Conservation (phyloP, 2,113 vertebrate species). For the Oriolus oriolus region DNA sequence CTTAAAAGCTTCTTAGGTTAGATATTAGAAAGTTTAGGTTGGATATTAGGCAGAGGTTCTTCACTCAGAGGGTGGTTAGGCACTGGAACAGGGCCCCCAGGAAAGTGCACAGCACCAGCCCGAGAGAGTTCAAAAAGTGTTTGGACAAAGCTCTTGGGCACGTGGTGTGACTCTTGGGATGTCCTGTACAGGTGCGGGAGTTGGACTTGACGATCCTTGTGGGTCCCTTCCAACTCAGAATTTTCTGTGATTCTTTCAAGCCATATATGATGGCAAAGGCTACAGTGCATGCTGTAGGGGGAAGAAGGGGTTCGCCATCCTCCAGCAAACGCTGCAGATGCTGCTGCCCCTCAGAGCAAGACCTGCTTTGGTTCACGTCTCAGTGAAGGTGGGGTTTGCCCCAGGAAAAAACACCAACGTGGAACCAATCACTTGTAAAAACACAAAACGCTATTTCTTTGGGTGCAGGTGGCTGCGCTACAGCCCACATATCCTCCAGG, state of each 20-base stretch:
- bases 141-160: accelerated
- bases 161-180: accelerated
- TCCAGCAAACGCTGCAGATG: background rate
- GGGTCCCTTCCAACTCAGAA: background rate
- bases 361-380: background rate
- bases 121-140: background rate
- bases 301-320: background rate
- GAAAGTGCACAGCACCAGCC: background rate
- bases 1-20: background rate
- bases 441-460: background rate
- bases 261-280: background rate
- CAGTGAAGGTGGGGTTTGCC: background rate
- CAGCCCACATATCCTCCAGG: background rate
- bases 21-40: background rate
- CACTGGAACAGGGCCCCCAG: too few relatives aligned
- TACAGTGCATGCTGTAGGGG: accelerated
- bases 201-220: background rate
- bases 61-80: background rate
- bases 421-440: background rate
- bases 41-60: background rate
- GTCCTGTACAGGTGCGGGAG: too few relatives aligned
- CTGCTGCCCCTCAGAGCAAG: background rate
- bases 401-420: background rate
- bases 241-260: background rate
- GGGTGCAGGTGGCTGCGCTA: background rate